A percentile compares a stretch with the other conserved stretches of the same genome.
These are phyloP conservation scores for Lapara coniferarum DNA, from an alignment of 2,888 invertebrate genomes.

Conservation along the genomic window DNA sequence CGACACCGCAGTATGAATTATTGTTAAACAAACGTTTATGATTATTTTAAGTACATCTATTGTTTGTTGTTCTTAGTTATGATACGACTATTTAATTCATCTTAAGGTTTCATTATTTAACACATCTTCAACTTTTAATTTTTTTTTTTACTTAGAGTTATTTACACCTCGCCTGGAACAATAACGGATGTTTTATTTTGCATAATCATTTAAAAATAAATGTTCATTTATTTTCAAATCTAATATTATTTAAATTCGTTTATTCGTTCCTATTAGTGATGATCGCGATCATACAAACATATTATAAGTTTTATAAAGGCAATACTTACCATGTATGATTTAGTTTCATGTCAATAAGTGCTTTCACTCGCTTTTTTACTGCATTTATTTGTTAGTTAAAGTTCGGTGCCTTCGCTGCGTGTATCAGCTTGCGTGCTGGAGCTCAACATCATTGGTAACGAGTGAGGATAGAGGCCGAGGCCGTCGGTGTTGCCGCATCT, in stretches of 20 bases:
- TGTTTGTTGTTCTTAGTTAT: slow-evolving; percentile 49
- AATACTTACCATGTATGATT: background rate
- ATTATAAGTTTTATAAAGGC: background rate
- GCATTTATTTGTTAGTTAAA: slow-evolving; percentile 18
- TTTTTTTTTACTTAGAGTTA: slow-evolving; percentile 12
- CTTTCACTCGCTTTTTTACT: slow-evolving; percentile 5
- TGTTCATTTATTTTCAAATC: slow-evolving; percentile 15
- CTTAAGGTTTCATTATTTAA: slow-evolving; percentile 31
- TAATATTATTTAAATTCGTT: slow-evolving; percentile 7
- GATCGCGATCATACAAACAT: slow-evolving; percentile 2
- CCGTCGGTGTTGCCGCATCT: background rate
- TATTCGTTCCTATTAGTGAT: slow-evolving; percentile 19
- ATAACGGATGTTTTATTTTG: slow-evolving; percentile 15
- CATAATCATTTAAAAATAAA: slow-evolving; percentile 20
- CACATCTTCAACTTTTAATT: background rate
- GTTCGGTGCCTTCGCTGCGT: slow-evolving; percentile 21
- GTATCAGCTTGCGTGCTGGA: slow-evolving; percentile 31
- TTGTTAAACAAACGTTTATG: slow-evolving; percentile 35
- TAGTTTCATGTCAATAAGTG: background rate
- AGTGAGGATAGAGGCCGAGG: background rate
- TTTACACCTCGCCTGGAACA: slow-evolving; percentile 8
- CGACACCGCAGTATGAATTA: slow-evolving; percentile 37
- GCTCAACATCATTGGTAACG: background rate
- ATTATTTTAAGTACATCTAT: slow-evolving; percentile 41
- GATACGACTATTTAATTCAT: slow-evolving; percentile 28